Base-by-base conservation (phyloP, 2,113 vertebrate species). In the Trichomycterus rosablanca region DNA sequence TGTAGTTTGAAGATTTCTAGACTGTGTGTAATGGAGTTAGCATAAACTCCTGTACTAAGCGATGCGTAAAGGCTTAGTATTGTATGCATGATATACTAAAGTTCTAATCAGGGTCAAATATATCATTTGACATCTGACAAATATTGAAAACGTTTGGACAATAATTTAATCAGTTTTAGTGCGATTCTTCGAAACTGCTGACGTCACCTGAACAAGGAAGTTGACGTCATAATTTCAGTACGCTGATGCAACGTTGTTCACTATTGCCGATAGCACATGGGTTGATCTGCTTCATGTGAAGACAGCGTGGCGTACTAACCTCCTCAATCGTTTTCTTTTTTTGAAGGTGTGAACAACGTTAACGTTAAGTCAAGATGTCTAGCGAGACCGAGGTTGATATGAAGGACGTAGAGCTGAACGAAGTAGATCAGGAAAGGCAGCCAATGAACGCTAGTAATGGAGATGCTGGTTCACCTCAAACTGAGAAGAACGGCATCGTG, bases 391-490 rank as follows among this genome's bases (percentile, higher is more conserved):
- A 86, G 34, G 61, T 78, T 52, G 91, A 90, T 11, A 76, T 90
- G 80, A 92, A 90, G 30, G 90, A 93, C 5, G 90, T 89, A 49
- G 91, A 92, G 60, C 85, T 92, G 78, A 91, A 91, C 55, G 89
- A 87, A 66, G 67, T 89, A 64, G 88, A 91, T 8, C 81, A 81
- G 12, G 92, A 93, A 79, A 91, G 91, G 77, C 85, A 83, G 74
- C 89, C 89, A 4, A 92, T 92, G 83, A 88, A 85, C 3, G 63
- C 68, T 12, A 16, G 39, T 9, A 63, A 72, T 3, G 2, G 77
- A 24, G 69, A 76, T 34, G 72, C 50, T 0, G 63, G 68, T 0
- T 59, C 73, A 0, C 55, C 66, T 0, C 67, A 22, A 1, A 80
- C 66, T 0, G 88, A 91, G 78, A 91, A 87, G 52, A 93, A 93